Evolutionary conservation across 2,888 invertebrate species (phyloP), one percentile per base, ranked within the genome.

Genomic region (Drosophila subquinaria): DNA sequence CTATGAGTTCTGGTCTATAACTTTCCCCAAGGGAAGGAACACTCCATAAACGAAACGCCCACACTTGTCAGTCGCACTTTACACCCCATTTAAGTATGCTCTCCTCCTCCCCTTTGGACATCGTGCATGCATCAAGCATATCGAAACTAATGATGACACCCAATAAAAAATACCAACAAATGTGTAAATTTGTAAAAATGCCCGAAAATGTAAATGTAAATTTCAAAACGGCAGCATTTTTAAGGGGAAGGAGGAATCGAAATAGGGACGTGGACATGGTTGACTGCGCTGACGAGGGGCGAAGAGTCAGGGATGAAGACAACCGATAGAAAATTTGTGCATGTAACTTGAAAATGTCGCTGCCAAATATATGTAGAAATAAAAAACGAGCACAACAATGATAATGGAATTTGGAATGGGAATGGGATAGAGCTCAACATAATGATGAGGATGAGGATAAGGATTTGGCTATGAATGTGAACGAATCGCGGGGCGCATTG

Each of bases 101-200:
- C 27, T 11, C 11, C 53, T 9, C 11, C 53, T 9, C 36, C 11
- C 23, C 15, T 17, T 17, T 33, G 5, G 35, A 40, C 35, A 60
- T 30, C 38, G 9, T 33, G 36, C 51, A 9, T 47, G 36, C 76
- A 71, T 60, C 59, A 66, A 55, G 61, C 69, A 69, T 69, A 82
- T 74, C 80, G 66, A 87, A 89, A 88, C 89, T 89, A 85, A 85
- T 89, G 84, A 85, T 88, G 89, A 89, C 88, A 88, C 86, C 82
- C 89, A 85, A 84, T 84, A 89, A 89, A 84, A 73, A 88, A 76
- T 68, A 9, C 80, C 63, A 76, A 69, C 88, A 89, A 89, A 85
- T 85, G 84, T 89, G 89, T 82, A 82, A 89, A 85, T 85, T 89
- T 85, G 84, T 85, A 69, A 75, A 82, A 85, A 85, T 65, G 50